Conservation (phyloP, 1,140 invertebrate genomes). For the Apis laboriosa region DNA sequence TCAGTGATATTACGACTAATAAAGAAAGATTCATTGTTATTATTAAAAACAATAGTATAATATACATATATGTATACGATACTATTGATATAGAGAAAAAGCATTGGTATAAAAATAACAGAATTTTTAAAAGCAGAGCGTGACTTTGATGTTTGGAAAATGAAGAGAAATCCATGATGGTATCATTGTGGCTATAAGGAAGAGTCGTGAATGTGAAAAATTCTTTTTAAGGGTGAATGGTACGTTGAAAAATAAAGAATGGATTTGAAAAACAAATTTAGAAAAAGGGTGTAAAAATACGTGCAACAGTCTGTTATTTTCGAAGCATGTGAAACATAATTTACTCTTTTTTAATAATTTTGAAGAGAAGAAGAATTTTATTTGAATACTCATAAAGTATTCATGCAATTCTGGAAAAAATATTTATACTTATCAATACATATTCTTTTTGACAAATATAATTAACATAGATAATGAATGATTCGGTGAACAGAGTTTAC, state of each 20-base stretch:
- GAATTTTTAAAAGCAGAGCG: background rate
- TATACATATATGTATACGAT: background rate
- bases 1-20: background rate
- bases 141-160: background rate
- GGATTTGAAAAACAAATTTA: background rate
- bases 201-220: background rate
- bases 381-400: no score
- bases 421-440: no score
- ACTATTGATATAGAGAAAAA: background rate
- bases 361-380: background rate
- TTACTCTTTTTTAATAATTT: no score
- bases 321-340: no score
- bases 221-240: background rate
- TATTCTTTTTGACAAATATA: no score
- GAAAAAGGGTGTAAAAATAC: background rate
- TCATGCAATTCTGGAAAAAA: no score
- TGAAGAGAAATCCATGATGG: background rate
- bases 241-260: background rate
- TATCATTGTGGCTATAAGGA: background rate
- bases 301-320: no score
- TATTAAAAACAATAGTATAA: background rate
- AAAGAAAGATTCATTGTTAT: background rate
- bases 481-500: background rate
- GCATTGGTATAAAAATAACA: background rate
- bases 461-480: no score